These are phyloP conservation scores for silkworm (Bombyx mori) DNA, from an alignment of 1,140 invertebrate species.

Conservation along the genomic window DNA sequence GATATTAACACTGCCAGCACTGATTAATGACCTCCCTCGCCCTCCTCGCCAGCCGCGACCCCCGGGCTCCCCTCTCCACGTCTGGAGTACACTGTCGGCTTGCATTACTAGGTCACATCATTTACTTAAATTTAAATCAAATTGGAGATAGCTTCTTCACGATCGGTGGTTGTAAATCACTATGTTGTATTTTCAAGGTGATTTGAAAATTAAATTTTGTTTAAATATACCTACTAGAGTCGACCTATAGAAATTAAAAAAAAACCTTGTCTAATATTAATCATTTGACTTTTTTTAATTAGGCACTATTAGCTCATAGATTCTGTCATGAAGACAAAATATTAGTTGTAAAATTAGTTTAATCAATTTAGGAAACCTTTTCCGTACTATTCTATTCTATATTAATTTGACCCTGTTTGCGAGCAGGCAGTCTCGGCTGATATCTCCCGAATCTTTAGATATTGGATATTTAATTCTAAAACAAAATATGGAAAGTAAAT, in stretches of 20 bases:
- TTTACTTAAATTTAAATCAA: background rate
- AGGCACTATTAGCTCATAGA: background rate
- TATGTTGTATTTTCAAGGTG: too few species aligned
- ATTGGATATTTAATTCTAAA: background rate
- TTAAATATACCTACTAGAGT: too few species aligned
- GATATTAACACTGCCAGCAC: conserved; percentile 20
- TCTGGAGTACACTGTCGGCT: background rate
- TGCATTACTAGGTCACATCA: background rate
- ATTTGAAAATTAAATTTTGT: too few species aligned
- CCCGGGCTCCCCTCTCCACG: background rate
- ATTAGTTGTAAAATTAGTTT: background rate
- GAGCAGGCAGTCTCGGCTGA: background rate
- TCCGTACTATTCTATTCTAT: background rate
- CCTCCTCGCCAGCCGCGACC: conserved; percentile 3
- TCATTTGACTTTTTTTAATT: too few species aligned
- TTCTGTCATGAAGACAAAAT: background rate
- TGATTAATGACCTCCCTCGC: conserved; percentile 23
- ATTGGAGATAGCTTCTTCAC: too few species aligned
- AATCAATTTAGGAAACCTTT: background rate
- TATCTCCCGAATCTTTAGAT: background rate
- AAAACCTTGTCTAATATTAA: too few species aligned
- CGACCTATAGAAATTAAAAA: too few species aligned
- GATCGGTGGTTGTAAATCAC: too few species aligned
- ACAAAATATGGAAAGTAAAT: background rate
- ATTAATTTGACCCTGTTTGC: background rate